Conservation (phyloP, 2,113 vertebrate genomes). For the Oxyruncus cristatus region DNA sequence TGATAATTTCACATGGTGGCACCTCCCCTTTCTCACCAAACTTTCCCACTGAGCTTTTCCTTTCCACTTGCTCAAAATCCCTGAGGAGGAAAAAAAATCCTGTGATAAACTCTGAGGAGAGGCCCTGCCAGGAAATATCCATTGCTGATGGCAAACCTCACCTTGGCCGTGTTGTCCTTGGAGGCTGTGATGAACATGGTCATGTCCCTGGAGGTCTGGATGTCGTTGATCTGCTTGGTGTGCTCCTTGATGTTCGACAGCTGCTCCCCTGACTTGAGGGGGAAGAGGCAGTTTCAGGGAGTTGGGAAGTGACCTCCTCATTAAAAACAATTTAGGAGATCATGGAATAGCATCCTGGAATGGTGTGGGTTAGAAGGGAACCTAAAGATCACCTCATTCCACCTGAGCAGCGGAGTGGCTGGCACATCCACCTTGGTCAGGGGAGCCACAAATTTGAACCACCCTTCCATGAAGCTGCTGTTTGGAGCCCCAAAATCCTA, state of each 20-base stretch:
- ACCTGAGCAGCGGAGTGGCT: too few relatives aligned
- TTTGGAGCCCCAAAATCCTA: background rate
- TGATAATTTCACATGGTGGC: fast-evolving
- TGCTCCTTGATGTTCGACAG: conserved; percentile 90
- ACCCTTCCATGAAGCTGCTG: fast-evolving
- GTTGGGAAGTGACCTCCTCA: background rate
- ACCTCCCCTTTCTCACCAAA: background rate
- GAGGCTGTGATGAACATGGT: conserved; percentile 96
- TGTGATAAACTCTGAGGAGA: background rate
- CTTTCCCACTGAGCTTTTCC: background rate
- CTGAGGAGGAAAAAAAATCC: background rate
- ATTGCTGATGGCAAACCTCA: background rate
- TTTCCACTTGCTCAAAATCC: background rate
- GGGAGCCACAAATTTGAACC: fast-evolving
- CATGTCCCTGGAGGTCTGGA: conserved; percentile 93
- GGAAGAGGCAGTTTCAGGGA: background rate
- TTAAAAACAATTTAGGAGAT: fast-evolving
- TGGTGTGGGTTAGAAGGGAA: too few relatives aligned
- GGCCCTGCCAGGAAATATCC: fast-evolving
- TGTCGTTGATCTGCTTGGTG: conserved; percentile 95
- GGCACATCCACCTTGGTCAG: background rate
- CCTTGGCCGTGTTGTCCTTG: conserved; percentile 96
- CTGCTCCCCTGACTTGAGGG: conserved; percentile 89
- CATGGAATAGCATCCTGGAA: background rate
- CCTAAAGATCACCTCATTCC: too few relatives aligned